Evolutionary conservation across 2,797 vertebrate species (phyloP).

Genomic region (Artibeus lituratus): DNA sequence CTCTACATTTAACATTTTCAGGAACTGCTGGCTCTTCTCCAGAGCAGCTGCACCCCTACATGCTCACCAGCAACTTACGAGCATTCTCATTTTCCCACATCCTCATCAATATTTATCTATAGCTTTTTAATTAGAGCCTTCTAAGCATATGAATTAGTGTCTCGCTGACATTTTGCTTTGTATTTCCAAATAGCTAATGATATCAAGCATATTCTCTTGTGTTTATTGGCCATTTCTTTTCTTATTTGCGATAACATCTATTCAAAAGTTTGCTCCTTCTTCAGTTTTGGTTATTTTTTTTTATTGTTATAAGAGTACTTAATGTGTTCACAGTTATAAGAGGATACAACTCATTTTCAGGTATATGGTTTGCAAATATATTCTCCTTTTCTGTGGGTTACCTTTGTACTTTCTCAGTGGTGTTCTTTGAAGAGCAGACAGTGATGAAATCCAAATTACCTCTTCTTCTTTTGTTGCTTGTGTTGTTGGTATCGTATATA

Average conservation of each 20-base stretch:
- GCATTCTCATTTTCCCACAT: neutral
- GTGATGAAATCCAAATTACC: neutral
- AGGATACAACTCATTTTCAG: neutral
- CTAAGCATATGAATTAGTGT: neutral
- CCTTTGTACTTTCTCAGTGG: neutral
- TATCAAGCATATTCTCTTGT: neutral
- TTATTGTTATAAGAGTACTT: neutral
- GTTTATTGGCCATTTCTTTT: neutral
- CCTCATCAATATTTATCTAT: neutral
- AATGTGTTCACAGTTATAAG: neutral
- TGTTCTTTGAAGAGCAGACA: neutral
- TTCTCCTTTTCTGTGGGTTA: neutral
- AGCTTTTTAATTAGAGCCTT: neutral
- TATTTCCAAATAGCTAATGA: neutral
- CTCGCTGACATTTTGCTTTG: neutral
- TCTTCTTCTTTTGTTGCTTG: neutral
- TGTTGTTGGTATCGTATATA: neutral
- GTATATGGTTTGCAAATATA: neutral
- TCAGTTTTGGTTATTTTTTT: neutral
- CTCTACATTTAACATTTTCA: neutral
- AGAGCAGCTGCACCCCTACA: neutral
- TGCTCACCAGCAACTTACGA: neutral
- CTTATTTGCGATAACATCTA: neutral
- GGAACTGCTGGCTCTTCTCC: neutral
- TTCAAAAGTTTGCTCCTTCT: neutral